Evolutionary conservation across 2,797 vertebrate species (phyloP), one percentile per base, ranked within the genome.

Genomic region (Takifugu ocellatus): DNA sequence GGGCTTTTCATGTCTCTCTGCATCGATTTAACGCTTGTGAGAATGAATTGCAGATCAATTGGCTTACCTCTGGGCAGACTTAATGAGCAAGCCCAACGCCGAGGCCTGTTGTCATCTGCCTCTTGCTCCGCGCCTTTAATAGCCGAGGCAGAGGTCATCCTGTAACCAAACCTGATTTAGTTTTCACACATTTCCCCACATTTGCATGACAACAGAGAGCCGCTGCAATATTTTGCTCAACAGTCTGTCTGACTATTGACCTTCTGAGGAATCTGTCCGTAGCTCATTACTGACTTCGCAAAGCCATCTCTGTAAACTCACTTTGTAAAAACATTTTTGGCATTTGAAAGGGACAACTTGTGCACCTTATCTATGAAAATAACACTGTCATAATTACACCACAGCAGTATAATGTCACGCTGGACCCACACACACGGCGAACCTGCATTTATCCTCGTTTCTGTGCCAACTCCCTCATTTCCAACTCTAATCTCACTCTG

Each of bases 1-100:
- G 78, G 78, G 86, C 90, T 90, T 91, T 92, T 92, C 88, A 89
- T 88, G 90, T 89, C 88, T 83, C 72, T 65, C 68, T 54, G 80
- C 86, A 92, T 92, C 80, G 89, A 91, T 92, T 92, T 88, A 88
- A 83, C 78, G 79, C 87, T 90, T 76, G 82, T 82, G 88, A 90
- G 85, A 91, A 92, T 90, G 88, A 92, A 92, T 90, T 87, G 88
- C 87, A 88, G 91, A 93, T 92, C 90, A 92, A 90, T 90, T 79
- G 90, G 85, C 85, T 90, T 87, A 91, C 88, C 88, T 86, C 81
- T 56, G 83, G 90, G 87, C 86, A 81, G 87, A 89, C 84, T 87
- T 90, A 91, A 92, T 90, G 87, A 92, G 88, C 78, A 81, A 61
- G 72, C 78, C 78, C 87, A 88, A 89, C 85, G 75, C 68, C 51